A percentile compares a stretch with the other conserved stretches of the same genome.
phyloP scores from a whole-genome alignment of 2,797 vertebrate genomes.

The Myotis planiceps region DNA sequence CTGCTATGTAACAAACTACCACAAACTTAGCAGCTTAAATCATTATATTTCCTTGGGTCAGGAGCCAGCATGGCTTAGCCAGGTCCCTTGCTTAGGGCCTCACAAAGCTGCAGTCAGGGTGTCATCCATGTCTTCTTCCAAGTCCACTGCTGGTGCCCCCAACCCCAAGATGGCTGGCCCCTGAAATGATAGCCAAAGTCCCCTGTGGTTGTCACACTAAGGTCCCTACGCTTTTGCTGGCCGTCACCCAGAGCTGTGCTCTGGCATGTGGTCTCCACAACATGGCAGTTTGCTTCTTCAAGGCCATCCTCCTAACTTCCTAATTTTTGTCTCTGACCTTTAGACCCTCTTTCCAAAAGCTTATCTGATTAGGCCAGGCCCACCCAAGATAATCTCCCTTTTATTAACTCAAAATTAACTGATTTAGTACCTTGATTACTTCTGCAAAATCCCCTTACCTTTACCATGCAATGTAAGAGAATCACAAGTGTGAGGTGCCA shows the following conservation, averaged over 20 bases:
- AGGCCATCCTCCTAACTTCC: not conserved
- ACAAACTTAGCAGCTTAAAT: not conserved
- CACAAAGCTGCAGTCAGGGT: not conserved
- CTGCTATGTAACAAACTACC: not conserved
- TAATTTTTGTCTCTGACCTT: not conserved
- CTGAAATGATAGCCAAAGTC: not conserved
- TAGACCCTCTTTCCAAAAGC: not conserved
- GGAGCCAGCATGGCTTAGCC: accelerated
- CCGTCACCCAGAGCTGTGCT: not conserved
- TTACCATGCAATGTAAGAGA: not conserved
- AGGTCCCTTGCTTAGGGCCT: not conserved
- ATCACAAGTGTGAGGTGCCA: no score
- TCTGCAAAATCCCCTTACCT: not conserved
- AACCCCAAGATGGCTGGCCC: not conserved
- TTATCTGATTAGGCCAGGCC: not conserved
- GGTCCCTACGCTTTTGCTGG: not conserved
- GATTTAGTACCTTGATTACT: not conserved
- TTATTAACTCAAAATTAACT: not conserved
- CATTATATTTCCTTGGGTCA: not conserved
- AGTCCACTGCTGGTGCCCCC: no score
- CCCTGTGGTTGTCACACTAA: not conserved
- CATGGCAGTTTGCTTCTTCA: not conserved
- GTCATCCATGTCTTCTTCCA: not conserved
- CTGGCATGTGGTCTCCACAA: not conserved
- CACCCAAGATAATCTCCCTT: not conserved